Evolutionary conservation across 2,797 vertebrate genomes (phyloP), one percentile per base, ranked within the genome.

Genomic region (Protosalanx chinensis): DNA sequence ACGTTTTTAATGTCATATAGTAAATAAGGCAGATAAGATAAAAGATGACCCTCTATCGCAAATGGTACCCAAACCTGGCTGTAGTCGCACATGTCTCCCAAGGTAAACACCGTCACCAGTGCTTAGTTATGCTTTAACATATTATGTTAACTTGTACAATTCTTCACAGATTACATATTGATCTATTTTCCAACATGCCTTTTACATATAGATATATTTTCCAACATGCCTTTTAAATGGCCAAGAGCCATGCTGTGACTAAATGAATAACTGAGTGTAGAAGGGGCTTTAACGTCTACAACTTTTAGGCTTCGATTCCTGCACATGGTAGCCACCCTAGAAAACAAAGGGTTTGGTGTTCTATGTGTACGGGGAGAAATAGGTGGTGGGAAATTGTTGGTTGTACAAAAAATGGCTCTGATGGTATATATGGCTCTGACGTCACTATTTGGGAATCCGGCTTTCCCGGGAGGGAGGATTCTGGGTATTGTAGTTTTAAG

Each of bases 61-160:
- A 76, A 20, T 53, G 27, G 20, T 88, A 87, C 71, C 72, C 78
- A 0, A 91, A 90, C 64, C 77, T 93, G 0, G 62, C 84, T 0
- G 89, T 91, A 67, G 87, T 89, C 53, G 79, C 88, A 53, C 87
- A 68, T 23, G 76, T 87, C 53, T 56, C 51, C 15, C 35, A 62
- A 1, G 86, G 88, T 90, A 70, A 63, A 15, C 33, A 15, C 27
- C 7, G 6, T 61, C 13, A 6, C 4, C 51, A 61, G 12, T 27
- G 23, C 30, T 12, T 58, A 6, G 5, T 3, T 58, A 18, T 20
- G n/a, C 15, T 20, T 20, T 27, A 59, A n/a, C 16, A 23, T 20
- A 20, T 12, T 10, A 12, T 41, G 27, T 29, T 61, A 61, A 12
- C 27, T 60, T 53, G 15, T 8, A 41, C 41, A 41, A 6, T 41